phyloP scores from a whole-genome alignment of 2,888 invertebrate species.

The Taenaris catops region DNA sequence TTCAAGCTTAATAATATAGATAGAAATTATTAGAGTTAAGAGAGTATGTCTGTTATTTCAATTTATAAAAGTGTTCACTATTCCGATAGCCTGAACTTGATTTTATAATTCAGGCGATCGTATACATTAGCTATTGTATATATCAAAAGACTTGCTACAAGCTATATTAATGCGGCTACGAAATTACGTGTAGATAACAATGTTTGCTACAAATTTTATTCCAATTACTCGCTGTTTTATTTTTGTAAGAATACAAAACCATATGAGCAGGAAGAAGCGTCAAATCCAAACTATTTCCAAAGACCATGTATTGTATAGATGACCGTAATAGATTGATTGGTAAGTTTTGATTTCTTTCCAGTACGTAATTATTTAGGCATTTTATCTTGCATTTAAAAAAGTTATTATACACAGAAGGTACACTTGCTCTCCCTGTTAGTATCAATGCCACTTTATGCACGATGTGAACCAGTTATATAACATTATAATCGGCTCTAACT shows the following conservation, averaged over 20 bases:
- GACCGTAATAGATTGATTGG: too few species aligned
- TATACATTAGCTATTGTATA: constrained; percentile 5
- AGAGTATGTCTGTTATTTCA: constrained; percentile 45
- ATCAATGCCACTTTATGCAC: too few species aligned
- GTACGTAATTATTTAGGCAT: too few species aligned
- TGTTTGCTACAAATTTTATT: constrained; percentile 8
- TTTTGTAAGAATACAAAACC: background rate
- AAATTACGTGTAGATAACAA: constrained; percentile 2
- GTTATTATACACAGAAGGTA: too few species aligned
- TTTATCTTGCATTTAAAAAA: too few species aligned
- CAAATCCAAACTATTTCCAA: background rate
- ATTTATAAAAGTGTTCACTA: constrained; percentile 47
- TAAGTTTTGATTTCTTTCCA: too few species aligned
- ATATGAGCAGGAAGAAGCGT: background rate
- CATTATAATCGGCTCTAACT: too few species aligned
- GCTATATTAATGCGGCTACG: constrained; percentile 1
- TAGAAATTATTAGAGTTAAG: constrained; percentile 36
- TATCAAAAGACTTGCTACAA: constrained; percentile 11
- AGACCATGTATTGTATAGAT: too few species aligned
- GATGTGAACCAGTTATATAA: too few species aligned
- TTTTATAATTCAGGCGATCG: constrained; percentile 7
- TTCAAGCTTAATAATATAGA: constrained; percentile 36
- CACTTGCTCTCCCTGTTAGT: too few species aligned
- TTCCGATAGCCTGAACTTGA: constrained; percentile 17
- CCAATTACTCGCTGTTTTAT: background rate